Conservation (phyloP, 1,140 invertebrate species). For the Drosophila nigromelanica region DNA sequence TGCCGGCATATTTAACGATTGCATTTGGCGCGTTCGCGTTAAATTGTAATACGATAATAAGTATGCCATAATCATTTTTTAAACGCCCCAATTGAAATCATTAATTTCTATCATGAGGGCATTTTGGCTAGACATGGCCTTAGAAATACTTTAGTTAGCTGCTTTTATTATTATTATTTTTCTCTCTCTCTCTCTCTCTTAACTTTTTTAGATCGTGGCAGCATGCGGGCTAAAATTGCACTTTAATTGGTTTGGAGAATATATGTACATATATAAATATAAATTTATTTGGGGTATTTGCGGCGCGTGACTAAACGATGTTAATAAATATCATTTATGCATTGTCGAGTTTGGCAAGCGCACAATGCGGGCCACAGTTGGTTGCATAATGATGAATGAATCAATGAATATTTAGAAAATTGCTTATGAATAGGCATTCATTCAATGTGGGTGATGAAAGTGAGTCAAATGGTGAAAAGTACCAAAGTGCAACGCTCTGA, state of each 20-base stretch:
- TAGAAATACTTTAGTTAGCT: neutral
- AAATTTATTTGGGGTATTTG: slow-evolving; percentile 3
- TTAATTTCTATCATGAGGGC: slow-evolving; percentile 67
- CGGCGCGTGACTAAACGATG: slow-evolving; percentile 5
- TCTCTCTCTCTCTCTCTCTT: neutral
- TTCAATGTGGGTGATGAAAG: slow-evolving; percentile 61
- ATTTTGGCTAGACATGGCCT: slow-evolving; percentile 11
- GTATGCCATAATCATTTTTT: slow-evolving; percentile 77
- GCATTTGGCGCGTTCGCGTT: no score
- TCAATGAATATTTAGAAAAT: slow-evolving; percentile 30
- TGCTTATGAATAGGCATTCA: slow-evolving; percentile 18
- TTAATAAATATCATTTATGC: slow-evolving; percentile 53
- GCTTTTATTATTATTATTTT: no score
- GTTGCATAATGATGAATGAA: slow-evolving; percentile 54
- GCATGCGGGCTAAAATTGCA: slow-evolving; percentile 52
- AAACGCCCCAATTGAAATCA: slow-evolving; percentile 80
- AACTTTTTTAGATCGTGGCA: slow-evolving; percentile 9
- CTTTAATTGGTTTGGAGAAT: slow-evolving; percentile 63
- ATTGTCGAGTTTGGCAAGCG: slow-evolving; percentile 54
- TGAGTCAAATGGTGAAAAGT: slow-evolving; percentile 41
- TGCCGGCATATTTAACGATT: slow-evolving; percentile 52
- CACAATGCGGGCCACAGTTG: slow-evolving; percentile 53
- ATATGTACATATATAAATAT: neutral
- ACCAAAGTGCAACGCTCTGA: slow-evolving; percentile 16
- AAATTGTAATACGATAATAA: slow-evolving; percentile 71